Evolutionary conservation across 2,113 vertebrate species (phyloP), one percentile per base, ranked within the genome.

Genomic region (Numida meleagris): DNA sequence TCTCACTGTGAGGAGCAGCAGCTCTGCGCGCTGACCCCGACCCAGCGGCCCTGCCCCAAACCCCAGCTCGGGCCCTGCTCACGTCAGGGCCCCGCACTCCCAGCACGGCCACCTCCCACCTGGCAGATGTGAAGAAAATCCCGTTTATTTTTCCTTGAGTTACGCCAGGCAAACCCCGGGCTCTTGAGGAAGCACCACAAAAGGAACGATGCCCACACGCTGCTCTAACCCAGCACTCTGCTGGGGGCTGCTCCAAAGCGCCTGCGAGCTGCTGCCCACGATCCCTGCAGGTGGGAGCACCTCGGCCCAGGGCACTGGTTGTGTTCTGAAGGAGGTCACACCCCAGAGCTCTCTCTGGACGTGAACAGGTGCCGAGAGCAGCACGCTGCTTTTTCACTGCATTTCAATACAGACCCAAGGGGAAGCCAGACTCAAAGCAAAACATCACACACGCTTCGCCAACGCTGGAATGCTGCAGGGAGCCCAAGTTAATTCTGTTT

Each of bases 351-450:
- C 38, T 7, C 33, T 19, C 16, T 6, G 77, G 65, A 31, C 8
- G 1, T 0, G 1, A 80, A 2, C 45, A 82, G 68, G 83, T 63
- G 46, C 42, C 0, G 6, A 89, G 58, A 0, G 0, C 17, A 61
- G 86, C 53, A 61, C 53, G 21, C 9, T 31, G 48, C 1, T 45
- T 9, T 14, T n/a, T 45, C 66, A 68, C 29, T 6, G 50, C 57
- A 31, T 71, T 90, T 34, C 42, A 83, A 68, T 6, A 12, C 31
- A 63, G 65, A n/a, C 42, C 40, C n/a, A 19, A n/a, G 23, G 80
- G 59, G 46, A 38, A 81, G 17, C 73, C 92, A 74, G 48, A 12
- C 82, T 65, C 53, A 68, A 40, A 27, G 0, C 3, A 59, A 88
- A 29, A 43, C 70, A 50, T 38, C 6, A 2, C 3, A 42, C 66